Base-by-base conservation (phyloP, 2,113 vertebrate species). In the Bolborhynchus lineola region DNA sequence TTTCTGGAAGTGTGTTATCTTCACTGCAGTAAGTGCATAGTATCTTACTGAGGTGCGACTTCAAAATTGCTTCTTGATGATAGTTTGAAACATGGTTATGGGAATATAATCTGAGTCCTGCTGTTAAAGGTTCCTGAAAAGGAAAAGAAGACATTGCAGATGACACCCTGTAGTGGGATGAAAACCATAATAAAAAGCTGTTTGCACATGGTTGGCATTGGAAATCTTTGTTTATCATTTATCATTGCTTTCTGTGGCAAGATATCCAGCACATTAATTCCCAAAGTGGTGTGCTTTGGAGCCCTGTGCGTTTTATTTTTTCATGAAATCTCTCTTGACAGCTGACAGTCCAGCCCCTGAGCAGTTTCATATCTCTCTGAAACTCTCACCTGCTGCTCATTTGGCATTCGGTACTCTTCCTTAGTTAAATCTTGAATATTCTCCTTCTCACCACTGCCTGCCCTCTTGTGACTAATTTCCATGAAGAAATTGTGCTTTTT, bases 381-480 rank as follows among this genome's bases (percentile, higher is more conserved):
- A 96, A 93, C 83, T 68, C 81, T 94, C 86, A 93, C 80, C 92
- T 97, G 88, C 81, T 91, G 78, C 53, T 96, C 31, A 20, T 60
- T 86, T 86, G 86, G n/a, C 69, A 70, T 91, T 83, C 0, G 0
- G 39, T 64, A 57, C 81, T 63, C 72, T 72, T 86, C 65, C 50
- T 86, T n/a, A 55, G 42, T 86, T 85, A 53, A 82, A 46, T 74
- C 47, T 72, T 82, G 31, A 69, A 16, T 93, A 60, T 82, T 86
- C 28, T 87, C 28, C 25, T 90, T 23, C 60, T 78, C 19, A 53
- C 18, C 18, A 9, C 15, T 57, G 26, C 37, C 53, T 88, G 39
- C 53, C 18, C 92, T 7, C 26, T 75, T 75, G 21, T 91, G 77
- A 81, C 25, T 50, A 85, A 65, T 80, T 96, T 84, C 28, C 55